Percentiles rank a stretch among this genome's conserved stretches.
Conservation (phyloP, 2,888 invertebrate genomes). For the Tipula vernalis region DNA sequence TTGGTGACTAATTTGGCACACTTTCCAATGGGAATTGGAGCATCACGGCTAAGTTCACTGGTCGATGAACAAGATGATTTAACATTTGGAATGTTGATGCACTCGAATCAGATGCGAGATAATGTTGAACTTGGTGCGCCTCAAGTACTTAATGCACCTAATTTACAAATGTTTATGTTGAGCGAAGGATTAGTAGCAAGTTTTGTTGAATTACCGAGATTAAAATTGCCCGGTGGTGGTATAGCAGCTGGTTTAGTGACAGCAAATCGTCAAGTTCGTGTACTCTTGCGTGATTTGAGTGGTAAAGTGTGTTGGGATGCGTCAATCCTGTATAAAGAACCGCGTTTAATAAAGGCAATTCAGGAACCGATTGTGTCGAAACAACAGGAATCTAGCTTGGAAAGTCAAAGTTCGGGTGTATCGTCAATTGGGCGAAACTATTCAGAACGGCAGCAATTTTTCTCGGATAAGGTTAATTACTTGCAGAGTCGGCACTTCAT, state of each 20-base stretch:
- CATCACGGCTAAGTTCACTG: conserved; percentile 75
- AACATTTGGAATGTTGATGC: conserved; percentile 7
- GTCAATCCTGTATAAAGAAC: conserved; percentile 74
- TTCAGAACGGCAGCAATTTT: not conserved
- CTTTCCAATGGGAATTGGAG: conserved; percentile 85
- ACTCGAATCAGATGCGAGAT: not conserved
- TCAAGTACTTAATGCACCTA: conserved; percentile 71
- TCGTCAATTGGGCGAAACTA: not conserved
- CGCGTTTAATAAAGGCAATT: conserved; percentile 30
- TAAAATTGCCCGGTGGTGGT: conserved; percentile 67
- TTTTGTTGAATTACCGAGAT: conserved; percentile 74
- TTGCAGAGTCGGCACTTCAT: conserved; percentile 12
- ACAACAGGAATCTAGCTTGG: not conserved
- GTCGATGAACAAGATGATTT: conserved; percentile 90
- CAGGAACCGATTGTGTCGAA: conserved; percentile 47
- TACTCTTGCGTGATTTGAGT: conserved; percentile 77
- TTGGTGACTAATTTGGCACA: conserved; percentile 86
- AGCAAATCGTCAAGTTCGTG: conserved; percentile 71
- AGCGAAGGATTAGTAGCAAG: conserved; percentile 75
- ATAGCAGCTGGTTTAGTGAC: conserved; percentile 65
- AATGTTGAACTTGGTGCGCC: conserved; percentile 60
- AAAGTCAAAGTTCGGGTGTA: not conserved
- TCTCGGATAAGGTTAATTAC: not conserved
- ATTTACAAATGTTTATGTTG: conserved; percentile 74
- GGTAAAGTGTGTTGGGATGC: conserved; percentile 97